Evolutionary conservation across 2,113 vertebrate species (phyloP).

Genomic region (Cyanoliseus patagonus): DNA sequence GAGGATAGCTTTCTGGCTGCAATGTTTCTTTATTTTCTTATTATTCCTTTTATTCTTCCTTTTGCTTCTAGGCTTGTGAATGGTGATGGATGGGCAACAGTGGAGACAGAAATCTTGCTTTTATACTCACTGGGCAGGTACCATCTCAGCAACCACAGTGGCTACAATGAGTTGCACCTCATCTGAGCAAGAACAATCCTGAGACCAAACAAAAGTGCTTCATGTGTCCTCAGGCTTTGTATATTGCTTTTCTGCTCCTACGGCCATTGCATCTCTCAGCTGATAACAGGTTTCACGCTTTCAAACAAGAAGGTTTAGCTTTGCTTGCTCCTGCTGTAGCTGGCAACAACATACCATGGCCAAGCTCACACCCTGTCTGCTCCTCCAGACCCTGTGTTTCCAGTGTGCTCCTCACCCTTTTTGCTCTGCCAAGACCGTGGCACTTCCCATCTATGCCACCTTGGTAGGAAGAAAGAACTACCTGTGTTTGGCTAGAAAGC

Average conservation of each 20-base stretch:
- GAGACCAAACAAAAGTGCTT: not conserved
- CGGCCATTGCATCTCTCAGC: not conserved
- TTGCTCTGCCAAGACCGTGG: not conserved
- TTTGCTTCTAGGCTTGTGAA: slow-evolving; percentile 22
- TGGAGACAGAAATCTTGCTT: slow-evolving; percentile 24
- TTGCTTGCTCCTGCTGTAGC: not conserved
- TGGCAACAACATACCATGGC: not conserved
- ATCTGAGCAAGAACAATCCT: not conserved
- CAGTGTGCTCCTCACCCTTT: not conserved
- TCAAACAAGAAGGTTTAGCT: not conserved
- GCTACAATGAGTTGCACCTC: not conserved
- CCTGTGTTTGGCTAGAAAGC: not conserved
- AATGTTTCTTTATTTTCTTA: slow-evolving; percentile 50
- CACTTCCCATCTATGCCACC: not conserved
- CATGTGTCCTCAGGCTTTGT: not conserved
- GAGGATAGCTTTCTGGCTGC: slow-evolving; percentile 39
- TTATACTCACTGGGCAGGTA: not conserved
- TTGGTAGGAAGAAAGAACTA: not conserved
- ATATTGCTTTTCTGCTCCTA: not conserved
- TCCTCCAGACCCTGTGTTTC: not conserved
- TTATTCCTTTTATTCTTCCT: slow-evolving; percentile 28
- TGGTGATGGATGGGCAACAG: slow-evolving; percentile 9
- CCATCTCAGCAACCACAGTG: not conserved
- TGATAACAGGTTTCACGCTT: not conserved
- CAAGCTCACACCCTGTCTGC: not conserved